Conservation (phyloP, 2,113 vertebrate species). For the Microcebus griseorufus region DNA sequence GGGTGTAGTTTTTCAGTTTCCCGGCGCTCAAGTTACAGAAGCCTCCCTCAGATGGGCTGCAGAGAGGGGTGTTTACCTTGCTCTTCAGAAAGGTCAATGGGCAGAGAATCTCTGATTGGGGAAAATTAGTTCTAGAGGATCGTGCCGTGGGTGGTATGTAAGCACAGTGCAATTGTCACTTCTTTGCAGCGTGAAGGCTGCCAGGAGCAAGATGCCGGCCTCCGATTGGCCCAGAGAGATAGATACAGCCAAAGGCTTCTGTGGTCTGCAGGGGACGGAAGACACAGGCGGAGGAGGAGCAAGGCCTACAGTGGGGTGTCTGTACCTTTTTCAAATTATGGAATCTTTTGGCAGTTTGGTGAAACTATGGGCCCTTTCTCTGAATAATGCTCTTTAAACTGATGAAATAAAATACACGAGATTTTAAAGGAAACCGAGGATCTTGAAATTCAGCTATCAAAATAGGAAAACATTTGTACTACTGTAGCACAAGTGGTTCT, state of each 20-base stretch:
- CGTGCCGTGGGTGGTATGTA: fast-evolving
- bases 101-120: not conserved
- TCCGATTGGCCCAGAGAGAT: too few species aligned
- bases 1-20: not conserved
- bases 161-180: not conserved
- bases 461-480: not conserved
- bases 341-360: not conserved
- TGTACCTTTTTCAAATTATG: not conserved
- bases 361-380: not conserved
- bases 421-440: not conserved
- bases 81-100: not conserved
- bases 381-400: not conserved
- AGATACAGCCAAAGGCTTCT: not conserved
- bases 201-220: fast-evolving
- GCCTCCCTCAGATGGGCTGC: not conserved
- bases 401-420: not conserved
- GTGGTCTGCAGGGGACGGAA: fast-evolving
- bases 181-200: not conserved
- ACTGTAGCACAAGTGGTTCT: not conserved
- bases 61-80: fast-evolving
- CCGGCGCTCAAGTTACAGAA: not conserved
- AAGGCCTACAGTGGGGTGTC: too few species aligned
- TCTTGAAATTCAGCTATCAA: not conserved
- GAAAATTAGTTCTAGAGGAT: not conserved
- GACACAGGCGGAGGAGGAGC: fast-evolving